phyloP scores from a whole-genome alignment of 2,888 invertebrate genomes.

The Caenorhabditis drosophilae region DNA sequence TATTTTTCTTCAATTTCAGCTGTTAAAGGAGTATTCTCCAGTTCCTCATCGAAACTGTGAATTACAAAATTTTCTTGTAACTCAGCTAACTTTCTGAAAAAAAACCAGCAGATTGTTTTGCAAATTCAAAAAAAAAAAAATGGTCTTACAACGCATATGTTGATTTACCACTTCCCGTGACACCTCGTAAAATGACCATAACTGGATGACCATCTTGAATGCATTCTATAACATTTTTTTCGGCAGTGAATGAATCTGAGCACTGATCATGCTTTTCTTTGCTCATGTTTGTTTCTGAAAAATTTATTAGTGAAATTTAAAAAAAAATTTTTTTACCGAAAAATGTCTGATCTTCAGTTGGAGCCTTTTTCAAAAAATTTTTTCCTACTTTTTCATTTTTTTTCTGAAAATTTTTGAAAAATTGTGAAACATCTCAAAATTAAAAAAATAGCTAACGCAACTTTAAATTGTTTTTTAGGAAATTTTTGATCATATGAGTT shows the following conservation, averaged over 20 bases:
- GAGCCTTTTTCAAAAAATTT: too few relatives aligned
- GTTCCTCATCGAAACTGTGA: too few relatives aligned
- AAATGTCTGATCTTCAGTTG: too few relatives aligned
- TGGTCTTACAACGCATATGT: slow-evolving; percentile 11
- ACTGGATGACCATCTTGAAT: slow-evolving; percentile 14
- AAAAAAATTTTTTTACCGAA: too few relatives aligned
- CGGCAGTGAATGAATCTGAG: slow-evolving; percentile 7
- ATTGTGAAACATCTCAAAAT: too few relatives aligned
- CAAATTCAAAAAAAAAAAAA: not conserved
- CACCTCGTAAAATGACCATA: slow-evolving; percentile 21
- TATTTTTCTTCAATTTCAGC: not conserved
- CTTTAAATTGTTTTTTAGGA: too few relatives aligned
- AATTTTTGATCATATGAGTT: too few relatives aligned
- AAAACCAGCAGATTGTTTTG: not conserved
- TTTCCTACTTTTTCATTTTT: too few relatives aligned
- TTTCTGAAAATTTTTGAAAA: too few relatives aligned
- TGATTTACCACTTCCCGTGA: slow-evolving; percentile 31
- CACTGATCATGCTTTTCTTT: slow-evolving; percentile 16
- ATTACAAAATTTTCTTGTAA: not conserved
- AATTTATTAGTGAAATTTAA: too few relatives aligned
- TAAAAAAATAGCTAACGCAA: too few relatives aligned
- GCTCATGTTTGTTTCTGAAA: too few relatives aligned
- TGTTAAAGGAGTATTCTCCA: not conserved
- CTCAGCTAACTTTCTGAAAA: slow-evolving; percentile 3
- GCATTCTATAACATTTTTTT: slow-evolving; percentile 12